Conservation (phyloP, 1,140 invertebrate genomes). For the Caenorhabditis tropicalis region DNA sequence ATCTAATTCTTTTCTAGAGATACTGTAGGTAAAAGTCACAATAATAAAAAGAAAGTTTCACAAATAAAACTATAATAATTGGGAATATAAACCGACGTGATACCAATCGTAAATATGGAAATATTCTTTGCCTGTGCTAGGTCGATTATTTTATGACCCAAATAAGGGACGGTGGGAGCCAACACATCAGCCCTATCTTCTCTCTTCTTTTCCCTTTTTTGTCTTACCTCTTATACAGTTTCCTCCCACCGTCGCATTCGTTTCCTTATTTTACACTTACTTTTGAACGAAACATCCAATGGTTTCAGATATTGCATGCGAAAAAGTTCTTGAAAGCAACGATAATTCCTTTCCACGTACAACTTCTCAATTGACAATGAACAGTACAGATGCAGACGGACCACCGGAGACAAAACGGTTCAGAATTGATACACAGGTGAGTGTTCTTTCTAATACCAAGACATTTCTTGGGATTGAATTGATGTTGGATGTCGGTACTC, state of each 20-base stretch:
- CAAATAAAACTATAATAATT: not conserved
- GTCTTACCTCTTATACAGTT: not conserved
- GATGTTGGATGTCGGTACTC: no score
- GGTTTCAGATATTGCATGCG: conserved; percentile 25
- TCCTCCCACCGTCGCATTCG: not conserved
- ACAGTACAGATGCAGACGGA: conserved; percentile 31
- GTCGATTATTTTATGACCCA: conserved; percentile 9
- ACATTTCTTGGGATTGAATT: no score
- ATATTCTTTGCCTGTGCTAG: not conserved
- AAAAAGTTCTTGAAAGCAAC: not conserved
- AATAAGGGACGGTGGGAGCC: conserved; percentile 14
- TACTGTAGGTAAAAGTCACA: no score
- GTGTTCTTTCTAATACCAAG: no score
- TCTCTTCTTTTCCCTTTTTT: not conserved
- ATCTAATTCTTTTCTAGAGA: no score
- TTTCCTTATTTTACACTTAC: not conserved
- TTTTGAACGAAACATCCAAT: not conserved
- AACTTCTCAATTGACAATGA: not conserved
- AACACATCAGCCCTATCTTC: not conserved
- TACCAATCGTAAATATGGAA: not conserved
- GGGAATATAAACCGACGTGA: not conserved
- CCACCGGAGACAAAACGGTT: conserved; percentile 50
- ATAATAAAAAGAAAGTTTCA: no score
- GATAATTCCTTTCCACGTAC: not conserved
- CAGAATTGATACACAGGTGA: conserved; percentile 34